These are phyloP conservation scores for Chalcis sispes DNA, from an alignment of 2,888 invertebrate genomes.

Conservation along the genomic window DNA sequence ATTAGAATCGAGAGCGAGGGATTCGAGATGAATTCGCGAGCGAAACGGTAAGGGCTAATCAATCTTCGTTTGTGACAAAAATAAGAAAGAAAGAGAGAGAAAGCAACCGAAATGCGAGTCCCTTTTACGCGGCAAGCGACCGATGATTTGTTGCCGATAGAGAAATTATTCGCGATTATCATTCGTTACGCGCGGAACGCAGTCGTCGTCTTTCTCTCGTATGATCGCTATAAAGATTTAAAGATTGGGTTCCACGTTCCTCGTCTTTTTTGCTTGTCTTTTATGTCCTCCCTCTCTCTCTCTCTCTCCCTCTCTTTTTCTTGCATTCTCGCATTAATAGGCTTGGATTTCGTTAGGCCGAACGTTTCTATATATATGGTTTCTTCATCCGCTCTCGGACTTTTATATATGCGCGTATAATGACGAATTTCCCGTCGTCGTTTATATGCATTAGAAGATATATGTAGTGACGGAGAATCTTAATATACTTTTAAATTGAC, in stretches of 20 bases:
- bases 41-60: conserved; percentile 42
- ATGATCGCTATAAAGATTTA: no score
- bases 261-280: neutral
- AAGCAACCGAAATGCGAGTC: neutral
- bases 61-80: conserved; percentile 51
- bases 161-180: conserved; percentile 56
- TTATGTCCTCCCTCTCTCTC: no score
- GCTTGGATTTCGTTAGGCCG: conserved; percentile 12
- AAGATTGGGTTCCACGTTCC: conserved; percentile 27
- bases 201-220: no score
- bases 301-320: conserved; percentile 36
- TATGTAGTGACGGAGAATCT: neutral
- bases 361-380: neutral
- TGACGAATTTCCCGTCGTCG: conserved; percentile 33
- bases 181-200: conserved; percentile 49
- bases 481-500: neutral
- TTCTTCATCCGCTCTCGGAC: neutral
- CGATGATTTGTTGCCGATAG: conserved; percentile 55
- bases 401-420: conserved; percentile 22
- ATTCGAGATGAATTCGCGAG: conserved; percentile 8
- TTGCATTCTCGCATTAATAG: conserved; percentile 39
- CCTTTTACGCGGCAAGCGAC: neutral
- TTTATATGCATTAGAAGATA: neutral
- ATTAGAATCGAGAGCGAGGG: conserved; percentile 10
- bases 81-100: conserved; percentile 27